phyloP scores from a whole-genome alignment of 2,113 vertebrate species.

The Geococcyx californianus region DNA sequence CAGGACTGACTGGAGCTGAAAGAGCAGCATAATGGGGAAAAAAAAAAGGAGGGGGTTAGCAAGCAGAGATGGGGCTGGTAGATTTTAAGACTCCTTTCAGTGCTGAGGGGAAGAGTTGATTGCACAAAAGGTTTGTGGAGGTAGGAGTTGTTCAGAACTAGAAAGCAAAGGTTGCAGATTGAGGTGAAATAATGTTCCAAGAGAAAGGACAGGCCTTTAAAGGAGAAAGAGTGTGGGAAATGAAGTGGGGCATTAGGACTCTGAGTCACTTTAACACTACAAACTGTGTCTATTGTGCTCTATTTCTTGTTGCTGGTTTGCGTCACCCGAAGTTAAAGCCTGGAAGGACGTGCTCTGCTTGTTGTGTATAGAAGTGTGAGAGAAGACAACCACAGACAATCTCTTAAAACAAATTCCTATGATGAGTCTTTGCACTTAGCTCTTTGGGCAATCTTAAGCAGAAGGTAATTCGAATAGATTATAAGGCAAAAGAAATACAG shows the following conservation, averaged over 20 bases:
- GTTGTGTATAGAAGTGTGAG: background rate
- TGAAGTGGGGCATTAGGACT: background rate
- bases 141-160: background rate
- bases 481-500: background rate
- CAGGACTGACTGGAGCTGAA: constrained; percentile 25
- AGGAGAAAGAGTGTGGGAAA: background rate
- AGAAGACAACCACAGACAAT: background rate
- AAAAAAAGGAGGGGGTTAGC: background rate
- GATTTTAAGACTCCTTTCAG: constrained; percentile 28
- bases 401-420: background rate
- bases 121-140: background rate
- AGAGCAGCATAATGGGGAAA: background rate
- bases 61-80: constrained; percentile 1
- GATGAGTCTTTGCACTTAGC: background rate
- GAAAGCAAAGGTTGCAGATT: constrained; percentile 15
- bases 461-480: background rate
- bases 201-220: background rate
- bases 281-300: background rate
- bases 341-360: background rate
- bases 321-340: background rate
- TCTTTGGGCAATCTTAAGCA: background rate
- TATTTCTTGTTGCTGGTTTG: background rate
- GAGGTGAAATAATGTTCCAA: background rate
- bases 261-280: background rate
- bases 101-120: constrained; percentile 5